Conservation (phyloP, 2,797 vertebrate species). For the Bradypodion pumilum region DNA sequence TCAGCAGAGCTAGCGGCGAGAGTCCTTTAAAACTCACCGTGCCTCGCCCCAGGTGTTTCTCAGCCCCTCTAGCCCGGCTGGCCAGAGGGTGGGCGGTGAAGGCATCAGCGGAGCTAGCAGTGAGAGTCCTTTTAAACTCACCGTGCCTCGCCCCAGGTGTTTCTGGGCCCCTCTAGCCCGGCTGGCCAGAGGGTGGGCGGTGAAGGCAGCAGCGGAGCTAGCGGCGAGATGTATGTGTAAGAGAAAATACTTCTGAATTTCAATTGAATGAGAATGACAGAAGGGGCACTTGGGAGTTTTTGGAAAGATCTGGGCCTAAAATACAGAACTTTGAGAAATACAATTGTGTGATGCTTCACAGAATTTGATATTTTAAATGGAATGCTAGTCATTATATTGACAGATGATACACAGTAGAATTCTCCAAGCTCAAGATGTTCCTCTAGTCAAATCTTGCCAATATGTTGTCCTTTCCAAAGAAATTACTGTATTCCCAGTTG, state of each 20-base stretch:
- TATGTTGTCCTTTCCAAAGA: not conserved
- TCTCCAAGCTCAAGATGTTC: not conserved
- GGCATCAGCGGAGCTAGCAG: too few relatives aligned
- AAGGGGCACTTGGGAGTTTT: not conserved
- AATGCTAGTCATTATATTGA: not conserved
- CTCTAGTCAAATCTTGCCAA: not conserved
- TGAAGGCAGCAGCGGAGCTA: too few relatives aligned
- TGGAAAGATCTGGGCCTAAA: not conserved
- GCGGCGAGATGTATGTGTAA: too few relatives aligned
- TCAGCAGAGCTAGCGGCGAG: too few relatives aligned
- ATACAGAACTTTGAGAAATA: not conserved
- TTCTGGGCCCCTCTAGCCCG: too few relatives aligned
- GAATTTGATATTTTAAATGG: not conserved
- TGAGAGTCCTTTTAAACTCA: too few relatives aligned
- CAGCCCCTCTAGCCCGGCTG: too few relatives aligned
- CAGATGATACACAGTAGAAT: not conserved
- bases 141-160: too few relatives aligned
- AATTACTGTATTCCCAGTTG: not conserved
- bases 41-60: too few relatives aligned
- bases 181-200: too few relatives aligned
- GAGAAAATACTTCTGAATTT: not conserved
- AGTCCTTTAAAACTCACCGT: too few relatives aligned
- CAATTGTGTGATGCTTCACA: not conserved
- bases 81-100: too few relatives aligned
- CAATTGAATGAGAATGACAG: not conserved